phyloP scores from a whole-genome alignment of 2,888 invertebrate species.

The Acleris laterana region DNA sequence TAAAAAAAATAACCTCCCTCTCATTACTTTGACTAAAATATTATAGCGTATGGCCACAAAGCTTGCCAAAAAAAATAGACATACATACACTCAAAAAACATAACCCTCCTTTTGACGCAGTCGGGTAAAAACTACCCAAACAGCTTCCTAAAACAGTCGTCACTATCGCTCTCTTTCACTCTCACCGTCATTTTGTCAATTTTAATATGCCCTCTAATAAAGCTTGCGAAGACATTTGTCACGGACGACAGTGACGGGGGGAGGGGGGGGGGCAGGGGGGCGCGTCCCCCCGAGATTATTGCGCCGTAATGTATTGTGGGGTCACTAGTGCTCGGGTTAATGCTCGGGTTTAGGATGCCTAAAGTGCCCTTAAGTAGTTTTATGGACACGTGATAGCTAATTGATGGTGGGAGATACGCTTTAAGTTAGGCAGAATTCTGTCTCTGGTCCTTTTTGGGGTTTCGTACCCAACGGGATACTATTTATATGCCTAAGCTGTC shows the following conservation, averaged over 20 bases:
- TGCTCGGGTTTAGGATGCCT: constrained; percentile 37
- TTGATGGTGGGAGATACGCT: constrained; percentile 10
- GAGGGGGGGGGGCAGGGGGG: constrained; percentile 51
- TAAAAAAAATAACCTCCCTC: too few species aligned
- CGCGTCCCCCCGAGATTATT: constrained; percentile 38
- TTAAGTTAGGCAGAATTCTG: neutral
- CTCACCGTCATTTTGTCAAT: constrained; percentile 41
- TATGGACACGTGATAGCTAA: constrained; percentile 30
- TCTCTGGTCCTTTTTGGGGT: neutral
- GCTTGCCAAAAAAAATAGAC: too few species aligned
- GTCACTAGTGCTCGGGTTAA: constrained; percentile 40
- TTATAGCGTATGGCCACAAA: too few species aligned
- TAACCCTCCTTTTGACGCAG: too few species aligned
- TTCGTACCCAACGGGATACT: too few species aligned
- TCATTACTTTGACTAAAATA: too few species aligned
- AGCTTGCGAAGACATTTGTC: constrained; percentile 66
- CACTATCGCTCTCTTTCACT: neutral
- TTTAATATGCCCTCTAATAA: constrained; percentile 60
- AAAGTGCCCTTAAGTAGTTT: constrained; percentile 29
- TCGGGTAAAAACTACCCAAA: too few species aligned
- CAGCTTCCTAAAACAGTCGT: neutral
- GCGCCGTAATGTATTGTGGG: constrained; percentile 40
- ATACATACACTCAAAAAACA: too few species aligned
- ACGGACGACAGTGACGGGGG: constrained; percentile 67
- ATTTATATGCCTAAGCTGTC: too few species aligned